Evolutionary conservation across 1,140 invertebrate species (phyloP), one percentile per base, ranked within the genome.

Genomic region (Brachionus asplanchnoidis): DNA sequence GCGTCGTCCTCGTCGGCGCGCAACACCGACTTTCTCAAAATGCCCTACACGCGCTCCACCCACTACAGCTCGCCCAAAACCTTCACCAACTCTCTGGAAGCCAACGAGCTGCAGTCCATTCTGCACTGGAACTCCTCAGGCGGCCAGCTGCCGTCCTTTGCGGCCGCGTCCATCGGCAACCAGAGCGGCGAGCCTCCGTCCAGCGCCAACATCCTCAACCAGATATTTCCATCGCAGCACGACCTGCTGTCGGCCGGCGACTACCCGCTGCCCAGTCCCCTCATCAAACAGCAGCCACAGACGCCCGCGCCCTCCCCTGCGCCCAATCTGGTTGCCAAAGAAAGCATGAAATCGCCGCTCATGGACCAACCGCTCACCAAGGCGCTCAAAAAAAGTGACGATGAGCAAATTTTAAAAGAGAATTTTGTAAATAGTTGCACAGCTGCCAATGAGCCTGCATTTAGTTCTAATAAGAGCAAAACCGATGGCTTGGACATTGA

Each of bases 201-300:
- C 73, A 77, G 42, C 20, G 53, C 73, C 5, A 77, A 6, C 44
- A 50, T 77, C 73, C n/a, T 77, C 73, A 77, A 77, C 46, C 73
- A 77, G 46, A 77, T 77, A 46, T 77, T 77, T 77, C 73, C 73
- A 20, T 75, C 70, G 20, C 70, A 75, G 17, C 73, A 77, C 46
- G 42, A 77, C 53, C 42, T 73, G 3, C 12, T 68, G 32, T n/a
- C 66, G 14, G 12, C 2, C 12, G 66, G 26, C 28, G 32, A 68
- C n/a, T 32, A 40, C 23, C 12, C 28, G 14, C 32, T 68, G 26
- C 5, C 53, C 53, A 28, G 14, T n/a, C 17, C 36, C 11, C 1
- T 40, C 32, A 23, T 73, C 11, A 73, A 73, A n/a, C 68, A 73
- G 6, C 68, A 73, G n/a, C 68, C 68, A 1, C 32, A 73, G n/a